Evolutionary conservation across 2,797 vertebrate genomes (phyloP), one percentile per base, ranked within the genome.

Genomic region (Trematomus bernacchii): DNA sequence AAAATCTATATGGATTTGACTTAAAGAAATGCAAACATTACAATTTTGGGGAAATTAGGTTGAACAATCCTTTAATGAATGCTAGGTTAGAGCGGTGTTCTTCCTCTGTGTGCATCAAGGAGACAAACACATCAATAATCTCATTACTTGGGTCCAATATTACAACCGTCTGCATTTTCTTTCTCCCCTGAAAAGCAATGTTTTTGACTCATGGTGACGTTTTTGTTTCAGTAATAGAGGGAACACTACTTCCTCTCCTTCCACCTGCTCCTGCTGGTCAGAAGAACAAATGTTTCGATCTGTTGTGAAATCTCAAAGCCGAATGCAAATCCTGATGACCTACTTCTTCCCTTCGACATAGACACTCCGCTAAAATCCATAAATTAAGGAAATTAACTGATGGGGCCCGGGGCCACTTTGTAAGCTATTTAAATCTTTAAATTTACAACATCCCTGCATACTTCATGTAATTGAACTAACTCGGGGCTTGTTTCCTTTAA

Each of bases 381-480:
- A 98, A 99, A 99, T 99, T 98, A 99, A 99, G 96, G 97, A 99
- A 99, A 99, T 99, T 98, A 98, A 98, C 97, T 97, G 97, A 97
- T 96, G 96, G 95, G 94, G 96, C 98, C 96, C 90, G 86, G 91
- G 97, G 97, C 97, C 95, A 97, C 97, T 97, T 98, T 97, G 96
- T 98, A 98, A 99, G 97, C 97, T 98, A 99, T 99, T 99, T 99
- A 99, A 99, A 98, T 98, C 97, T 97, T 98, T 99, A 99, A 98
- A 98, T 98, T 98, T 98, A 98, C 98, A 98, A 97, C 97, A 98
- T 98, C 96, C 98, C 95, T 96, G 97, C 97, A 97, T 97, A 97
- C 96, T 97, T 96, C 96, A 96, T 98, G 96, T 98, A 99, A 98
- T 98, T 98, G 97, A 99, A 98, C 96, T 97, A 97, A 99, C 97